These are phyloP conservation scores for Sebastes alutus DNA, from an alignment of 2,797 vertebrate species.

Conservation along the genomic window DNA sequence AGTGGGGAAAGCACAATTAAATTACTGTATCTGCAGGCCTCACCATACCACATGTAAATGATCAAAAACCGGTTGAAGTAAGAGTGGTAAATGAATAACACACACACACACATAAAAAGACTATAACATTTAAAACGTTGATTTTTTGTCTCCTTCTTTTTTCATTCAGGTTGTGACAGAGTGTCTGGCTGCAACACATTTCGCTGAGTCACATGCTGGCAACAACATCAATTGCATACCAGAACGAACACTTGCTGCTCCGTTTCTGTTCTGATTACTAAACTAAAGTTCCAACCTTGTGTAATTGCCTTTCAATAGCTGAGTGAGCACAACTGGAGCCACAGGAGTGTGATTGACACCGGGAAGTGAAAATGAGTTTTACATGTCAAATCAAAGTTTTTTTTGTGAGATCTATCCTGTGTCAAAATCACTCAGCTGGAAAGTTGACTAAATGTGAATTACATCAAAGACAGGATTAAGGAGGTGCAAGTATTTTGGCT, in stretches of 20 bases:
- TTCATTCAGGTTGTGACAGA: conserved; percentile 16
- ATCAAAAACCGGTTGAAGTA: not conserved
- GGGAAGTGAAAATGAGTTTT: conserved; percentile 37
- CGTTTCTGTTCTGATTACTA: conserved; percentile 32
- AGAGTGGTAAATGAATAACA: not conserved
- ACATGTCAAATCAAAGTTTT: conserved; percentile 34
- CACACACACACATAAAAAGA: not conserved
- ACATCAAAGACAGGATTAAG: conserved; percentile 54
- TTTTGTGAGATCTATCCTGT: not conserved
- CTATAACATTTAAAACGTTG: not conserved
- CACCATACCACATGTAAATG: not conserved
- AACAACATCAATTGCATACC: conserved; percentile 59
- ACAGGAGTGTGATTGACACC: conserved; percentile 20
- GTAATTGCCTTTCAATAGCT: conserved; percentile 33
- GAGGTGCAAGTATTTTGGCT: conserved; percentile 40
- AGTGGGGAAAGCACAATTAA: not conserved
- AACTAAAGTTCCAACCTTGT: conserved; percentile 19
- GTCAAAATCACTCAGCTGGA: conserved; percentile 30
- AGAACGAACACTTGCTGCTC: conserved; percentile 51
- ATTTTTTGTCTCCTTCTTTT: conserved; percentile 11
- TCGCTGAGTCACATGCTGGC: conserved; percentile 58
- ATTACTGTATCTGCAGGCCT: not conserved
- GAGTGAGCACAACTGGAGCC: conserved; percentile 8
- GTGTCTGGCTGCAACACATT: conserved; percentile 39
- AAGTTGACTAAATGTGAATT: conserved; percentile 29